Evolutionary conservation across 2,888 invertebrate genomes (phyloP).

Genomic region (Tetragnatha montana): DNA sequence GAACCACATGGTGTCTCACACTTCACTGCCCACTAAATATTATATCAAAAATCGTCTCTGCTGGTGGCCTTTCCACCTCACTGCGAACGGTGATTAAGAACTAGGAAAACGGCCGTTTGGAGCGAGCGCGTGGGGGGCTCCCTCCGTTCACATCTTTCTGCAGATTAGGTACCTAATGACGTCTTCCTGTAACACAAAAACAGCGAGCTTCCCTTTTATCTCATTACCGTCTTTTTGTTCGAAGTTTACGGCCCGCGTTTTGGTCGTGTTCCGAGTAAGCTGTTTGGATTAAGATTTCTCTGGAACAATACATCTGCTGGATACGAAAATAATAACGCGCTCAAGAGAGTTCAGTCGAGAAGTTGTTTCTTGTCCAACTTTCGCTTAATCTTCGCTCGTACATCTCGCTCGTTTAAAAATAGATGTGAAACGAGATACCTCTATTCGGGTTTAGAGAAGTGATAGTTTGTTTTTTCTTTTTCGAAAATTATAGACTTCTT

Average conservation of each 20-base stretch:
- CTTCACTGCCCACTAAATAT: not conserved
- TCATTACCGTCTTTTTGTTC: slow-evolving; percentile 17
- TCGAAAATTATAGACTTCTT: too few species aligned
- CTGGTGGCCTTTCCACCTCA: slow-evolving; percentile 34
- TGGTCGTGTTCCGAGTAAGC: not conserved
- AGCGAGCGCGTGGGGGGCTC: not conserved
- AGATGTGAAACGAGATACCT: too few species aligned
- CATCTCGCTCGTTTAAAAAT: too few species aligned
- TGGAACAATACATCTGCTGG: not conserved
- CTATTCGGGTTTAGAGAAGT: too few species aligned
- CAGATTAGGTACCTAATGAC: slow-evolving; percentile 5
- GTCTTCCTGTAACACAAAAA: not conserved
- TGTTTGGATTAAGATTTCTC: not conserved
- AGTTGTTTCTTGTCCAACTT: too few species aligned
- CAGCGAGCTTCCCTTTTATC: slow-evolving; percentile 17
- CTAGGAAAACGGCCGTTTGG: slow-evolving; percentile 4
- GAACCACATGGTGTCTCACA: not conserved
- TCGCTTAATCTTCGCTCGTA: too few species aligned
- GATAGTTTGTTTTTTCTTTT: too few species aligned
- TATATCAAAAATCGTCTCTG: not conserved
- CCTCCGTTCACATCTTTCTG: not conserved
- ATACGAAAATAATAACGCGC: too few species aligned
- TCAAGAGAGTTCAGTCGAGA: too few species aligned
- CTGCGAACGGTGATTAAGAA: slow-evolving; percentile 38
- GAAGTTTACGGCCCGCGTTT: not conserved